These are phyloP conservation scores for Ornithoptera priamus DNA, from an alignment of 2,888 invertebrate species.

Conservation along the genomic window DNA sequence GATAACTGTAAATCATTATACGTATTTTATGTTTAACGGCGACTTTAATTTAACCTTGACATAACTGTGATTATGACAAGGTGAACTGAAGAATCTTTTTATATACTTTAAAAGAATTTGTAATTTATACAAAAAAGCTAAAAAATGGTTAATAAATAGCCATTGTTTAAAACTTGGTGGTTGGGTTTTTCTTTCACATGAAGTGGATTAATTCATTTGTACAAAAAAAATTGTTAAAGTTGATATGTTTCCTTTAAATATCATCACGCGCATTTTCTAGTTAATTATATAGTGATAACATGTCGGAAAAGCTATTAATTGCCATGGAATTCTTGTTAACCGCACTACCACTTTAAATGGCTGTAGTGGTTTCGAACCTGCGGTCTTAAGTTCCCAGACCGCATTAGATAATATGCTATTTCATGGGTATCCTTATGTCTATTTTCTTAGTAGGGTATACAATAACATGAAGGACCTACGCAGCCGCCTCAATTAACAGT, in stretches of 20 bases:
- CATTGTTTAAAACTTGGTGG: no score
- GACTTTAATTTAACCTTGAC: no score
- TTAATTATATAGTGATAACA: slow-evolving; percentile 1
- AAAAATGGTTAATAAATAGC: no score
- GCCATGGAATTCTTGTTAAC: slow-evolving; percentile 8
- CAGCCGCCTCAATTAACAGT: background rate
- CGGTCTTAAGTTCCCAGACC: slow-evolving; percentile 18
- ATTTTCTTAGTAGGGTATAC: background rate
- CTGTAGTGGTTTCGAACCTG: slow-evolving; percentile 9
- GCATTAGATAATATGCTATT: slow-evolving; percentile 11
- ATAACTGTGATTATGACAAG: no score
- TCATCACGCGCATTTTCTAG: background rate
- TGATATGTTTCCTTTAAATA: background rate
- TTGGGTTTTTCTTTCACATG: background rate
- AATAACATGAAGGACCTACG: background rate
- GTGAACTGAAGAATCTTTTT: no score
- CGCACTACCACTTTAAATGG: slow-evolving; percentile 5
- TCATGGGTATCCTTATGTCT: slow-evolving; percentile 1
- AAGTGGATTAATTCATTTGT: background rate
- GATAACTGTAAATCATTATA: no score
- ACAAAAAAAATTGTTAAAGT: no score
- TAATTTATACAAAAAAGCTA: no score
- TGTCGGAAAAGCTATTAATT: slow-evolving; percentile 11
- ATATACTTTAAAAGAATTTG: no score
- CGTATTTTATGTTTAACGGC: no score